Percentiles rank a stretch among this genome's conserved stretches.
Conservation (phyloP, 1,140 invertebrate genomes). For the Apis mellifera region Amel_HAv3.1 CM009932.2:5421001-5421500, state of each 20-base stretch:
- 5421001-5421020: background rate
- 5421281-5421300: too few relatives aligned
- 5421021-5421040: background rate
- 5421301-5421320: too few relatives aligned
- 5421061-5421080: background rate
- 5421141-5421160: background rate
- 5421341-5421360: background rate
- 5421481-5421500: constrained; percentile 4
- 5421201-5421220: too few relatives aligned
- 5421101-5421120: constrained; percentile 8
- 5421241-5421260: too few relatives aligned
- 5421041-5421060: background rate
- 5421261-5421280: too few relatives aligned
- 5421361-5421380: background rate
- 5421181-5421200: too few relatives aligned
- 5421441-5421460: constrained; percentile 12
- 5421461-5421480: constrained; percentile 5
- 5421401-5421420: background rate
- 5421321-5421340: too few relatives aligned
- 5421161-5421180: background rate
- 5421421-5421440: constrained; percentile 13
- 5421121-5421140: background rate
- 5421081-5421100: background rate
- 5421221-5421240: too few relatives aligned
- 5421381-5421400: background rate